Percentiles rank a stretch among this genome's conserved stretches.
These are phyloP conservation scores for Leptopilina drosophilae DNA, from an alignment of 2,888 invertebrate species.

Conservation along the genomic window DNA sequence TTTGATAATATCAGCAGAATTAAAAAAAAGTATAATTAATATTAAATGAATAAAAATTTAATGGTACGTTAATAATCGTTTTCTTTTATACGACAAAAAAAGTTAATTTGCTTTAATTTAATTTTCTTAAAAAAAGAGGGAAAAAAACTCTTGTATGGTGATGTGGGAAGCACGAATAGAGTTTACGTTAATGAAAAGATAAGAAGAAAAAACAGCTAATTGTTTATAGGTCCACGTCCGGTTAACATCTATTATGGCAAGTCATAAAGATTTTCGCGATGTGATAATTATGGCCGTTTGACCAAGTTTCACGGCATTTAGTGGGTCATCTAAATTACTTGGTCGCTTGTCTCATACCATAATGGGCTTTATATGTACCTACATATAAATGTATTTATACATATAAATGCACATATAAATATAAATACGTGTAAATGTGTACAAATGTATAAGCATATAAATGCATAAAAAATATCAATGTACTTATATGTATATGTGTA, in stretches of 20 bases:
- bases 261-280: conserved; percentile 65
- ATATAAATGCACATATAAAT: conserved; percentile 24
- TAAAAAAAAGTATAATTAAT: not conserved
- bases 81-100: conserved; percentile 1
- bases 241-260: conserved; percentile 55
- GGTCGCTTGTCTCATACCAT: conserved; percentile 43
- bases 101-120: conserved; percentile 7
- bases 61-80: not conserved
- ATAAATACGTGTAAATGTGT: too few species aligned
- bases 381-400: conserved; percentile 42
- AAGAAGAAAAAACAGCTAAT: conserved; percentile 56
- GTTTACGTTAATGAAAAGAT: conserved; percentile 7
- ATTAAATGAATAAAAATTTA: not conserved
- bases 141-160: too few species aligned
- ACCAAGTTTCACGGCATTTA: conserved; percentile 66
- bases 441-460: too few species aligned
- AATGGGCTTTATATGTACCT: conserved; percentile 11
- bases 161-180: not conserved
- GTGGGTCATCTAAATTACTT: conserved; percentile 62
- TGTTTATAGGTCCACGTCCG: conserved; percentile 57
- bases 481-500: too few species aligned
- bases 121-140: not conserved
- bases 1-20: too few species aligned
- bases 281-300: conserved; percentile 66
- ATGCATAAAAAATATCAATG: too few species aligned